phyloP scores from a whole-genome alignment of 2,113 vertebrate species.

The Mesembrinibis cayennensis region DNA sequence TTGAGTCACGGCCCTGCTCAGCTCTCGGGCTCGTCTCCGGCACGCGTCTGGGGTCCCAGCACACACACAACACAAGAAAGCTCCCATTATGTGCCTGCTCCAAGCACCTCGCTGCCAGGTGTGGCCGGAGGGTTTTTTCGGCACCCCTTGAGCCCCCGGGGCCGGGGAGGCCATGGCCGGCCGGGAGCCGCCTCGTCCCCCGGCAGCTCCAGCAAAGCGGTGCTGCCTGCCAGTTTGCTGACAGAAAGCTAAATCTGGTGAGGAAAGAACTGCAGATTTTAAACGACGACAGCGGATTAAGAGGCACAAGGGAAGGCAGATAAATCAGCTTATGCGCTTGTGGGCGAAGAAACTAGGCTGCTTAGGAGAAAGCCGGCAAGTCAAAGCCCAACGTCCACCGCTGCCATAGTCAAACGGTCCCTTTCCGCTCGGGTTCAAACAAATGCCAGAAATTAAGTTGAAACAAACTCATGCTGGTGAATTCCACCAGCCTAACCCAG shows the following conservation, averaged over 20 bases:
- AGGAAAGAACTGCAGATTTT: background rate
- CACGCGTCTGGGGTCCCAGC: background rate
- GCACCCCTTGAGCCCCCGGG: accelerated
- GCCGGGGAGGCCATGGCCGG: accelerated
- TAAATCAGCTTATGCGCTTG: background rate
- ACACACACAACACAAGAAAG: background rate
- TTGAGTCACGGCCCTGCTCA: background rate
- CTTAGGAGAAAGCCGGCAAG: background rate
- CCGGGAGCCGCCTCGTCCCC: accelerated
- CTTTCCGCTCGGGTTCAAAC: background rate
- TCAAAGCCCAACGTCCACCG: background rate
- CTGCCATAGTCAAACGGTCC: background rate
- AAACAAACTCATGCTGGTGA: background rate
- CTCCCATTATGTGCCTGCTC: accelerated
- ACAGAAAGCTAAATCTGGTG: background rate
- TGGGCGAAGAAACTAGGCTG: background rate
- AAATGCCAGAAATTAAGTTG: background rate
- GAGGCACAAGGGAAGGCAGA: background rate
- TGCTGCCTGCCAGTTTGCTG: background rate
- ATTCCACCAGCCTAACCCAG: conserved; percentile 11
- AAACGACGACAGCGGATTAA: background rate
- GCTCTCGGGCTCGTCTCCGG: background rate
- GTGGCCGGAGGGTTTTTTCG: background rate
- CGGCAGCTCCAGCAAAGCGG: background rate
- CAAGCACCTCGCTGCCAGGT: background rate